phyloP scores from a whole-genome alignment of 2,888 invertebrate genomes.

The Laspeyria flexula region DNA sequence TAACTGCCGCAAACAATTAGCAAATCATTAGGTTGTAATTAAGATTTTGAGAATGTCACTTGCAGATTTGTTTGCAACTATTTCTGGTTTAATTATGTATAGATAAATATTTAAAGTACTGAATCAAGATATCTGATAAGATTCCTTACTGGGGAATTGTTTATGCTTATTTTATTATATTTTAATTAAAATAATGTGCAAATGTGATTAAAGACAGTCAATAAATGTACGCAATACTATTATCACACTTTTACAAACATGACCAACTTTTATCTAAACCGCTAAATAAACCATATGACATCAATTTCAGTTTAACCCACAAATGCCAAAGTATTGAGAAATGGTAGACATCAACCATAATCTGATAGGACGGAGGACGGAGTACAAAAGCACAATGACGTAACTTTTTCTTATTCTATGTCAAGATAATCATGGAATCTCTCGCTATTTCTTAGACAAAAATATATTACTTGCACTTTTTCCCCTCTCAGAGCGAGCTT shows the following conservation, averaged over 20 bases:
- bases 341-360: conserved; percentile 7
- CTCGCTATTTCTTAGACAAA: conserved; percentile 12
- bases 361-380: conserved; percentile 5
- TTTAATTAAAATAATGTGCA: too few species aligned
- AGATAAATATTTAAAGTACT: too few species aligned
- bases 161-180: too few species aligned
- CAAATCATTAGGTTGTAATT: too few species aligned
- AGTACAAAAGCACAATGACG: conserved; percentile 13
- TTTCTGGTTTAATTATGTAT: too few species aligned
- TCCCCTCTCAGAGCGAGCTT: conserved; percentile 3
- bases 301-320: not conserved
- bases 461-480: conserved; percentile 15
- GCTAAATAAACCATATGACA: too few species aligned
- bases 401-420: conserved; percentile 9
- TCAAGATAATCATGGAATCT: conserved; percentile 14
- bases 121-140: too few species aligned
- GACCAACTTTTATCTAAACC: too few species aligned
- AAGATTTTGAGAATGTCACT: not conserved
- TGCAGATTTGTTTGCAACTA: not conserved
- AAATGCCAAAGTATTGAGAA: not conserved
- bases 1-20: conserved; percentile 1
- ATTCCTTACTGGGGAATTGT: too few species aligned
- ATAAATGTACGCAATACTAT: too few species aligned
- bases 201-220: too few species aligned
- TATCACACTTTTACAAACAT: too few species aligned